Evolutionary conservation across 2,797 vertebrate species (phyloP), one percentile per base, ranked within the genome.

Genomic region (Sebastes variabilis): DNA sequence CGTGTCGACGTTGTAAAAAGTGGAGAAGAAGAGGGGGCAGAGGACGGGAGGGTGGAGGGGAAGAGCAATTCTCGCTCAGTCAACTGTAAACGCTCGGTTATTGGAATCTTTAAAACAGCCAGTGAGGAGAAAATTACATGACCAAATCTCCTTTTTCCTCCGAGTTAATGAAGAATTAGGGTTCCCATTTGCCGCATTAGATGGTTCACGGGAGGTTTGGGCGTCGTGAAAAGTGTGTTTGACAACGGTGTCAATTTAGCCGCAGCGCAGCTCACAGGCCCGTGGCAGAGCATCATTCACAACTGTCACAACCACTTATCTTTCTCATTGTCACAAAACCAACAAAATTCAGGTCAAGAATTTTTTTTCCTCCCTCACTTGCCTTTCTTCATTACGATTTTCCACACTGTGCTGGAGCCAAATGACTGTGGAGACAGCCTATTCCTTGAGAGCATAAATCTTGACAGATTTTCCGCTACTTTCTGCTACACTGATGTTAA

Each of bases 121-220:
- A 96, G 95, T 93, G 95, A 97, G 95, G 95, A 97, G 95, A 97
- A 97, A 98, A 98, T 97, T 95, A 97, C 96, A 97, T 89, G 95
- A 95, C 95, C 96, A 96, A 97, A 97, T 97, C 96, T 97, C 95
- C 95, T 94, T 96, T 97, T 96, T 89, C 86, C 86, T 88, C 69
- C 3, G 78, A 96, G 95, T 97, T 98, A 98, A 98, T 98, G 96
- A 97, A 97, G 97, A 98, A 98, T 98, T 98, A 98, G 96, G 95
- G 95, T 93, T 97, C 95, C 97, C 96, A 97, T 98, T 98, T 98
- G 96, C 95, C 93, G 92, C 95, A 98, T 98, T 97, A 99, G 96
- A 96, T 94, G 96, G 96, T 97, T 97, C 96, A 96, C 90, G 91
- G 95, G 95, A 96, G 96, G 96, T 96, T 95, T 94, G 93, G 93